Evolutionary conservation across 2,888 invertebrate genomes (phyloP), one percentile per base, ranked within the genome.

Genomic region (Melieria omissa): DNA sequence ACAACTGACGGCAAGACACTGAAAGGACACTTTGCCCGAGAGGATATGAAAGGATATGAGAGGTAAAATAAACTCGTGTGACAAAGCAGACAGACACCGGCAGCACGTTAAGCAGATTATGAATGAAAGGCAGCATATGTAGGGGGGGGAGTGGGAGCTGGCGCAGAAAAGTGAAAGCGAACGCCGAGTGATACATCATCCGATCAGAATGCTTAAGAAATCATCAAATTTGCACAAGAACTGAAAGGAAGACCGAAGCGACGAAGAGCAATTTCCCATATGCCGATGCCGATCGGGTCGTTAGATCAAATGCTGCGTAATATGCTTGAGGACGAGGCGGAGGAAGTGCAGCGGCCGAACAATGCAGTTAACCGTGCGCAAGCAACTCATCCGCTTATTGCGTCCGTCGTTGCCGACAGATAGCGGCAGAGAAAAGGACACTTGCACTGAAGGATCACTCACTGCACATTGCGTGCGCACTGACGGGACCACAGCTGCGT

Each of bases 381-480:
- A 82, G 78, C 78, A 77, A 81, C 82, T 85, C 80, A 84, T 81
- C 79, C 79, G 75, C 79, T 78, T 77, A 78, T 71, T 70, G 71
- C 70, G 75, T 29, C 29, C 71, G 71, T 14, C n/a, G 4, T 42
- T 7, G 42, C 67, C 9, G 10, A 29, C 42, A 49, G 10, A 52
- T 14, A 46, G 78, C 78, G 84, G 82, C 83, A 80, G 82, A 77
- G 81, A 83, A 83, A 83, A 82, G 83, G 83, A 83, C 84, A 78
- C 71, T 74, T 75, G 3, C 58, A 65, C 54, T 55, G n/a, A 7
- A 12, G 29, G 41, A 54, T 54, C 54, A 63, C 10, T 62, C 62
- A 57, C 62, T 14, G 14, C 9, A 14, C 9, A 4, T 47, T 58
- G 8, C 41, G n/a, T 58, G n/a, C 42, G 12, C 42, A 29, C 29